phyloP scores from a whole-genome alignment of 1,140 invertebrate genomes.

The Yoshiicerus persimilis region DNA sequence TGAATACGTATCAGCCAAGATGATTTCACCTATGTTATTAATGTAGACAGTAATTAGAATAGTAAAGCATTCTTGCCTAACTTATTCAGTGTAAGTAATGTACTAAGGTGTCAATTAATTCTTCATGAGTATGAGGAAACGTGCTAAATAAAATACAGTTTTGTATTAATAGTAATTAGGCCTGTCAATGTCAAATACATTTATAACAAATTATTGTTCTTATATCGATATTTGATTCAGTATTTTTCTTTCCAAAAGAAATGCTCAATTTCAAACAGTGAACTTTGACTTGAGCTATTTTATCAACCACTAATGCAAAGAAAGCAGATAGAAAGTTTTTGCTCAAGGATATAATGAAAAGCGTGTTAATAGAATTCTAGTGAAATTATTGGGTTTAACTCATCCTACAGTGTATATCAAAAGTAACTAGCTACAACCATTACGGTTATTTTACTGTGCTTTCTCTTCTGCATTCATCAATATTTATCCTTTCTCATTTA shows the following conservation, averaged over 20 bases:
- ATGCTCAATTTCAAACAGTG: not conserved
- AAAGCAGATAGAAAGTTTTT: not conserved
- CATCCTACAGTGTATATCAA: not conserved
- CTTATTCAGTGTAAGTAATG: not conserved
- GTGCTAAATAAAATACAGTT: not conserved
- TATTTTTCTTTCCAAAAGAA: not conserved
- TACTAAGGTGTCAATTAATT: not conserved
- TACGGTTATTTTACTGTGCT: too few relatives aligned
- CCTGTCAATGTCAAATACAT: not conserved
- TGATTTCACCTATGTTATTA: not conserved
- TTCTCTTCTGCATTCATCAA: not conserved
- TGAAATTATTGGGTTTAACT: not conserved
- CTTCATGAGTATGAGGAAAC: not conserved
- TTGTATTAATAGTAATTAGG: not conserved
- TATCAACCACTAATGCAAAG: not conserved
- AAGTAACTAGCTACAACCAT: too few relatives aligned
- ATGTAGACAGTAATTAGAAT: not conserved
- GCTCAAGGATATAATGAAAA: not conserved
- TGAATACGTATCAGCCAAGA: too few relatives aligned
- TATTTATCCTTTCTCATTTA: too few relatives aligned
- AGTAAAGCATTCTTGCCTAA: not conserved
- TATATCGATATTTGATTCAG: not conserved
- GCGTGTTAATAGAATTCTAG: not conserved
- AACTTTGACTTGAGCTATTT: conserved; percentile 17
- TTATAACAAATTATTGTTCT: not conserved